phyloP scores from a whole-genome alignment of 1,140 invertebrate genomes.

The Calephelis virginiensis region DNA sequence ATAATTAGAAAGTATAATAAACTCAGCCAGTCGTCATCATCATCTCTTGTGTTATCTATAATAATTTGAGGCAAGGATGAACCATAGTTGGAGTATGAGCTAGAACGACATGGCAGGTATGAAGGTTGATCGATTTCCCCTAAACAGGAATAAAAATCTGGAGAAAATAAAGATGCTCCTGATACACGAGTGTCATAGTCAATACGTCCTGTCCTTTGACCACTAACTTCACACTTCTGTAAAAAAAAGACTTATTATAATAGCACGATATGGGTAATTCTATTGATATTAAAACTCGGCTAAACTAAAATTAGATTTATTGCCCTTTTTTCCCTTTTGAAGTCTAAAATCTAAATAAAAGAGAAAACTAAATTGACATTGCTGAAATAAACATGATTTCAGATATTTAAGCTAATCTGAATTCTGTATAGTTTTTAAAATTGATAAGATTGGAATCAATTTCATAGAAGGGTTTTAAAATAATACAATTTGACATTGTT shows the following conservation, averaged over 20 bases:
- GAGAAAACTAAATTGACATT: too few species aligned
- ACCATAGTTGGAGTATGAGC: neutral
- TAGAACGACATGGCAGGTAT: neutral
- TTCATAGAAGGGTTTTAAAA: too few species aligned
- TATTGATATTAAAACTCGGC: too few species aligned
- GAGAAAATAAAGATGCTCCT: conserved; percentile 35
- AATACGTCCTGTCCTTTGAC: conserved; percentile 34
- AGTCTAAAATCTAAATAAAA: too few species aligned
- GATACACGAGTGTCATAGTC: conserved; percentile 32
- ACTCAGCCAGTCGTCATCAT: conserved; percentile 39
- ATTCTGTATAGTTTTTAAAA: too few species aligned
- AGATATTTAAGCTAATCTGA: too few species aligned
- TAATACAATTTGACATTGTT: too few species aligned
- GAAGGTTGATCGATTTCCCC: conserved; percentile 33
- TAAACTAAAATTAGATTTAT: too few species aligned
- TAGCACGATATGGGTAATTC: neutral
- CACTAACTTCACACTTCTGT: conserved; percentile 31
- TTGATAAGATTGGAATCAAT: too few species aligned
- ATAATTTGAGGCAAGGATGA: conserved; percentile 2
- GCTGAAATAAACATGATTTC: too few species aligned
- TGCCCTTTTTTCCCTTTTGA: too few species aligned
- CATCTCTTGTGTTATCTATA: conserved; percentile 22
- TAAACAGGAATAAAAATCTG: conserved; percentile 42
- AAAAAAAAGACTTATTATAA: conserved; percentile 23
- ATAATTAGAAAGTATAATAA: conserved; percentile 50